phyloP scores from a whole-genome alignment of 2,888 invertebrate genomes.

The Aphodius granarius region DNA sequence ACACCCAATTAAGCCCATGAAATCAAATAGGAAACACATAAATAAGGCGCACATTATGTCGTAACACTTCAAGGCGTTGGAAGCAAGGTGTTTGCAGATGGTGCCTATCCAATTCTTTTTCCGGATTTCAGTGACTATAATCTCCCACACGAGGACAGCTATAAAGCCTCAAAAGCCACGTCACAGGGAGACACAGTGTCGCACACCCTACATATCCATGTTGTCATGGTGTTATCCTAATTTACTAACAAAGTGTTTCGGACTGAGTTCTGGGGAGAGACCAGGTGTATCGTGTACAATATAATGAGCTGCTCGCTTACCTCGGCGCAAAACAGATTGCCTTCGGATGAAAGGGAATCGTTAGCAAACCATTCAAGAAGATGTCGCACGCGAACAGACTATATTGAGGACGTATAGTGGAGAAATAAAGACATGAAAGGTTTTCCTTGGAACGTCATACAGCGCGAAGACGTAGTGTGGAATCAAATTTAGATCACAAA shows the following conservation, averaged over 20 bases:
- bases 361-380: constrained; percentile 9
- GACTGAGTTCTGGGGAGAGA: constrained; percentile 24
- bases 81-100: constrained; percentile 26
- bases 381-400: constrained; percentile 2
- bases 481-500: not conserved
- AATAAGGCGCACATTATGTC: not conserved
- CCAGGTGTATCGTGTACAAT: constrained; percentile 47
- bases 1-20: not conserved
- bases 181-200: not conserved
- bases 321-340: constrained; percentile 29
- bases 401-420: not conserved
- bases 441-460: not conserved
- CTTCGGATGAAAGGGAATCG: constrained; percentile 27
- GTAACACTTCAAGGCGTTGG: not conserved
- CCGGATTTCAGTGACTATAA: not conserved
- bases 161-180: not conserved
- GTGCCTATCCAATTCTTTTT: constrained; percentile 17
- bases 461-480: not conserved
- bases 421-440: not conserved
- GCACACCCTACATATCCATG: constrained; percentile 29
- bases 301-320: constrained; percentile 44
- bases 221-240: constrained; percentile 42
- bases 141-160: not conserved
- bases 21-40: not conserved
- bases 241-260: constrained; percentile 39